phyloP scores from a whole-genome alignment of 2,888 invertebrate species.

The Tachystola acroxantha region DNA sequence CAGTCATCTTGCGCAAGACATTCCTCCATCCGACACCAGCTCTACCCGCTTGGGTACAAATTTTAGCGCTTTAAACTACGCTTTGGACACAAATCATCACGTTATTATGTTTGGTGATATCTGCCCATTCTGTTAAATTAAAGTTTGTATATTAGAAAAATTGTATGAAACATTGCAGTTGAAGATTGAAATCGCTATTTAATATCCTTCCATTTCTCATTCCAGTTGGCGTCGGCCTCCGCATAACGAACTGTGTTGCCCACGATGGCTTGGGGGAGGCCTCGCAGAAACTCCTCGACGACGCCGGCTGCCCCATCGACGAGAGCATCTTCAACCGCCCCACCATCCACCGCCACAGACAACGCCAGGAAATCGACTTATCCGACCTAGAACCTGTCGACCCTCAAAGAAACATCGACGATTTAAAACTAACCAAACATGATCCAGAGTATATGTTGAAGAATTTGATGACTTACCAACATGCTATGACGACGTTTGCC shows the following conservation, averaged over 20 bases:
- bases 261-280: constrained; percentile 88
- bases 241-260: constrained; percentile 86
- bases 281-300: constrained; percentile 85
- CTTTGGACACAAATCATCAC: too few relatives aligned
- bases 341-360: constrained; percentile 57
- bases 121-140: too few relatives aligned
- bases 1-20: too few relatives aligned
- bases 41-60: too few relatives aligned
- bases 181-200: too few relatives aligned
- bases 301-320: constrained; percentile 86
- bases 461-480: constrained; percentile 72
- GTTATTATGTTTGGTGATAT: too few relatives aligned
- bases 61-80: too few relatives aligned
- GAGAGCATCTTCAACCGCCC: constrained; percentile 80
- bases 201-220: too few relatives aligned
- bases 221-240: constrained; percentile 84
- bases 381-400: constrained; percentile 53
- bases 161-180: too few relatives aligned
- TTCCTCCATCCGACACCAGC: too few relatives aligned
- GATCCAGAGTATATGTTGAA: constrained; percentile 61
- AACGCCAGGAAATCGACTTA: constrained; percentile 56
- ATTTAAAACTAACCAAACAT: constrained; percentile 41
- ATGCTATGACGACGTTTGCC: constrained; percentile 81
- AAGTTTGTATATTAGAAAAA: too few relatives aligned
- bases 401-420: constrained; percentile 45